Base-by-base conservation (phyloP, 2,888 invertebrate genomes). In the Aporophyla lueneburgensis region DNA sequence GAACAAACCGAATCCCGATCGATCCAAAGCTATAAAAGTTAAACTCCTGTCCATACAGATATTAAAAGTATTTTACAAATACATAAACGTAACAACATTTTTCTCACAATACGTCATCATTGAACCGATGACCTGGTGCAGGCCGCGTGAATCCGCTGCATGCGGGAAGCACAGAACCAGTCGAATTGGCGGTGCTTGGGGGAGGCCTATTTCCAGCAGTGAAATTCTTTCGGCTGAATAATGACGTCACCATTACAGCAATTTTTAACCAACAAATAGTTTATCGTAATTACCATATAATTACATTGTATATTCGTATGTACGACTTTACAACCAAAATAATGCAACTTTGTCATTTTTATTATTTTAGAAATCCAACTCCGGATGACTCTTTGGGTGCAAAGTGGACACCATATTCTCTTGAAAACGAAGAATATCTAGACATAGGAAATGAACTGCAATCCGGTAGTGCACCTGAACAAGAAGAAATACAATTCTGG, bases 361-460 rank as follows among this genome's bases (percentile, higher is more conserved):
- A 89, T 19, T 5, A 10, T 70, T 71, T 54, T 83, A 94, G 94
- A 5, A 89, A 94, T 74, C 94, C 94, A 5, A 94, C 94, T 5
- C 93, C 93, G 9, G 91, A 93, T 73, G 71, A 83, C 3, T 80
- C 79, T 12, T 78, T 93, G 0, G 92, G 89, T 5, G 88, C 78
- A 0, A 81, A 69, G 51, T 94, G 94, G 94, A 59, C 49, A 3
- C 92, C 92, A 0, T 94, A 89, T 61, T 88, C 90, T 1, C n/a
- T 85, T 2, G 83, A 92, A 6, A 76, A 81, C 12, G 88, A 92
- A 73, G 80, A 91, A 14, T 94, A 90, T 70, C 58, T 94, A 72
- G 90, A 93, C 7, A 92, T 94, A 7, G 92, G 91, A 0, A 90
- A 92, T 59, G 51, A 86, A 5, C 82, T 94, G 0, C 71, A 65